A percentile compares a stretch with the other conserved stretches of the same genome.
These are phyloP conservation scores for Siderastrea siderea DNA, from an alignment of 92 coral and sea anemone species.

Conservation along the genomic window DNA sequence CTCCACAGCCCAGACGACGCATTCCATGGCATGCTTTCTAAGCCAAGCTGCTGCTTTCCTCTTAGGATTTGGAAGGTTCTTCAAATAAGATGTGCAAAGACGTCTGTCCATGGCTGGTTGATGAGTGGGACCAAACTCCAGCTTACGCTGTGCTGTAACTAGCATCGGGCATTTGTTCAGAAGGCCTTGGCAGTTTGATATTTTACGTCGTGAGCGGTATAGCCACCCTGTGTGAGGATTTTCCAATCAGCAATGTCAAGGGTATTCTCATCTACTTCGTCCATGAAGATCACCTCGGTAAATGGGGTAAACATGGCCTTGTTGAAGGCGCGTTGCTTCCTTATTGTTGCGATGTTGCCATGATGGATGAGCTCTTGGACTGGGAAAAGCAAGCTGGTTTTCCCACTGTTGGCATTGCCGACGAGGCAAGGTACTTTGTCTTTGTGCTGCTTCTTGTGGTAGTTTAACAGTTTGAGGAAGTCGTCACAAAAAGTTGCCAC, in stretches of 20 bases:
- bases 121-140: slow-evolving; percentile 7
- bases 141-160: slow-evolving; percentile 20
- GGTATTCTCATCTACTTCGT: slow-evolving; percentile 25
- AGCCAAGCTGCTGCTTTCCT: not conserved
- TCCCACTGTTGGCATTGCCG: slow-evolving; percentile 30
- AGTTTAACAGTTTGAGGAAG: not conserved
- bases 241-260: slow-evolving; percentile 54
- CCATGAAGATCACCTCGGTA: slow-evolving; percentile 43
- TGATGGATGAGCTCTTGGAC: slow-evolving; percentile 36
- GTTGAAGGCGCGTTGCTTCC: slow-evolving; percentile 41
- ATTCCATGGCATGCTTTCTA: not conserved
- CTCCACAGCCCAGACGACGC: not conserved
- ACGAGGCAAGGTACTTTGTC: slow-evolving; percentile 7
- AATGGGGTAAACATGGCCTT: slow-evolving; percentile 44
- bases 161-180: slow-evolving; percentile 50
- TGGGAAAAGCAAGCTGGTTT: not conserved
- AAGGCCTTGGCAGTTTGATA: slow-evolving; percentile 26
- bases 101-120: not conserved
- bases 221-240: not conserved
- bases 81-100: not conserved
- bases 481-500: too few species aligned
- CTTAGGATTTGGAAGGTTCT: not conserved
- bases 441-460: slow-evolving; percentile 6
- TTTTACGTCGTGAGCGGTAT: slow-evolving; percentile 40
- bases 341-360: slow-evolving; percentile 43